Conservation (phyloP, 1,140 invertebrate genomes). For the Antheraea mylitta region DNA sequence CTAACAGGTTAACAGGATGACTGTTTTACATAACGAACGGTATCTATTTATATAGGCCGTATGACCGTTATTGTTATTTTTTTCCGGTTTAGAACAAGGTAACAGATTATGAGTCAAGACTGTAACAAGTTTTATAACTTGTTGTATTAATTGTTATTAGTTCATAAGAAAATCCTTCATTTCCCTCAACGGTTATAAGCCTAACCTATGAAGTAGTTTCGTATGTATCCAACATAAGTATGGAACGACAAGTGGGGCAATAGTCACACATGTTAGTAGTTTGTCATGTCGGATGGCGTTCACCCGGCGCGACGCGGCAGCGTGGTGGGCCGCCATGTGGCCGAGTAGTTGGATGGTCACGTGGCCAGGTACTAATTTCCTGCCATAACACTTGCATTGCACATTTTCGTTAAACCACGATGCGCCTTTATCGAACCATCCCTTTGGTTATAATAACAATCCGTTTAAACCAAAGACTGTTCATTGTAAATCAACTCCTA, state of each 20-base stretch:
- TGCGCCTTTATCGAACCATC: background rate
- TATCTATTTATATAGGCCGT: background rate
- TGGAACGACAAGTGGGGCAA: constrained; percentile 28
- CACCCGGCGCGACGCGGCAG: constrained; percentile 31
- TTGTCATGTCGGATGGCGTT: constrained; percentile 44
- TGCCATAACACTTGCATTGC: constrained; percentile 51
- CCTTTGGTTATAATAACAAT: background rate
- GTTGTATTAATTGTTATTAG: too few relatives aligned
- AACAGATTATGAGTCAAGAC: constrained; percentile 8
- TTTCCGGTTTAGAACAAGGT: background rate
- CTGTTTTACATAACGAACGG: too few relatives aligned
- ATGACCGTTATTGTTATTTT: constrained; percentile 6
- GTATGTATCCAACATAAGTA: constrained; percentile 22
- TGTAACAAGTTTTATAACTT: background rate
- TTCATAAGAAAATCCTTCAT: background rate
- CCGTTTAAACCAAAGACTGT: too few relatives aligned
- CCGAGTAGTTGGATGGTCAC: constrained; percentile 38
- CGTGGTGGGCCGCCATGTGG: constrained; percentile 46
- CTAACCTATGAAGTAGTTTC: background rate
- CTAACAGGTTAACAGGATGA: background rate
- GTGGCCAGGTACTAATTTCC: constrained; percentile 52
- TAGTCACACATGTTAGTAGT: constrained; percentile 47
- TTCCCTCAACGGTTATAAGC: background rate
- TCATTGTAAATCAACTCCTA: background rate
- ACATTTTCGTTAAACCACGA: constrained; percentile 31